Percentiles rank a stretch among this genome's conserved stretches.
phyloP scores from a whole-genome alignment of 2,797 vertebrate genomes.

The Erithacus rubecula region DNA sequence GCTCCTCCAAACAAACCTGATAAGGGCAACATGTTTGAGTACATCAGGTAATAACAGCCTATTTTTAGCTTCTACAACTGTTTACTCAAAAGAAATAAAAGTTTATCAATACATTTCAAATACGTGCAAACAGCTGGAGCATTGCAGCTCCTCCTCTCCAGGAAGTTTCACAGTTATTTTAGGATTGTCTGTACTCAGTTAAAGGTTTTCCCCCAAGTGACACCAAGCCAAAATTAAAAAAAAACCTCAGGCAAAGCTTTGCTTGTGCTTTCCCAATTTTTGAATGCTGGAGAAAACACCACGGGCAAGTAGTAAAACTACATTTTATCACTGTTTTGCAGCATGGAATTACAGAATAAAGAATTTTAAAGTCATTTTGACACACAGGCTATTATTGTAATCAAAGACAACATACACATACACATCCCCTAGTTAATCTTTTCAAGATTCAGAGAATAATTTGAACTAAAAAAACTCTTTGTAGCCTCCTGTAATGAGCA shows the following conservation, averaged over 20 bases:
- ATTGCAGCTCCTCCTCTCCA: neutral
- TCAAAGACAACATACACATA: neutral
- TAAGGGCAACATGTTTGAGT: neutral
- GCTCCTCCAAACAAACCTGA: neutral
- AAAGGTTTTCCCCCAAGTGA: neutral
- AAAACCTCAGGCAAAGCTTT: neutral
- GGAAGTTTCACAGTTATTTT: slow-evolving; percentile 7
- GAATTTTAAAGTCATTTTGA: neutral
- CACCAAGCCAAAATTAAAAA: neutral
- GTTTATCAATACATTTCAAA: neutral
- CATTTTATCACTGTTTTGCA: neutral
- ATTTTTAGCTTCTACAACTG: neutral
- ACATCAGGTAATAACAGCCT: rapidly evolving
- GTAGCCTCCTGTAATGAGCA: neutral
- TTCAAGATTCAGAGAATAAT: neutral
- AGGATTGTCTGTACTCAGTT: neutral
- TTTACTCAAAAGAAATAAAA: neutral
- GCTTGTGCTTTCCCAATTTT: neutral
- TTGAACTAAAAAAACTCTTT: neutral
- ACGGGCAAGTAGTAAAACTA: rapidly evolving
- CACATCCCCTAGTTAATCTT: neutral
- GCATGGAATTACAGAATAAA: neutral
- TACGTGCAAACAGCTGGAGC: neutral
- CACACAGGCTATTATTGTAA: neutral
- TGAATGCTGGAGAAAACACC: neutral